Conservation (phyloP, 2,113 vertebrate genomes). For the Corythornis vintsioides region DNA sequence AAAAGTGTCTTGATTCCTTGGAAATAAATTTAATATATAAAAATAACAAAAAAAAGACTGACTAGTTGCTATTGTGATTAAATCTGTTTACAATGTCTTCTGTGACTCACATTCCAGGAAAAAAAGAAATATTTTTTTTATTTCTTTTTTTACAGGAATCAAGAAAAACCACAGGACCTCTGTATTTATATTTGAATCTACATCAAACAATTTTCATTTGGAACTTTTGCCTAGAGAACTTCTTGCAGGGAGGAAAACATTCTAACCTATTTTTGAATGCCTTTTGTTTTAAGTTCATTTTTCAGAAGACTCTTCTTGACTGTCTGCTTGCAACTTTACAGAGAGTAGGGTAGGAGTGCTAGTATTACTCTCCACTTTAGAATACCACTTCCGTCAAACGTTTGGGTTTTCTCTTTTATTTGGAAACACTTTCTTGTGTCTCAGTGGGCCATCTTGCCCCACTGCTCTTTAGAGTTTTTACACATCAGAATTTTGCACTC, state of each 20-base stretch:
- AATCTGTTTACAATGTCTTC: conserved; percentile 68
- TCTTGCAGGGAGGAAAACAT: conserved; percentile 46
- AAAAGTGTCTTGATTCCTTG: background rate
- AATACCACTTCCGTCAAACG: background rate
- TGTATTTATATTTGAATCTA: conserved; percentile 74
- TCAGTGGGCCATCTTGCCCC: background rate
- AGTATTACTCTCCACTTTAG: background rate
- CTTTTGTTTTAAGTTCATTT: conserved; percentile 52
- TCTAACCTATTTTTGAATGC: conserved; percentile 48
- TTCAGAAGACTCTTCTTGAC: conserved; percentile 37
- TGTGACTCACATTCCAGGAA: conserved; percentile 73
- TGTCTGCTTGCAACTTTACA: background rate
- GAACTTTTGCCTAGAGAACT: conserved; percentile 54
- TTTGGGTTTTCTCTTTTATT: background rate
- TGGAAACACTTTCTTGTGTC: background rate
- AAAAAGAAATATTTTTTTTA: conserved; percentile 36
- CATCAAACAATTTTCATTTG: conserved; percentile 70
- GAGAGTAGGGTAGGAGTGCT: background rate
- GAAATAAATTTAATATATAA: conserved; percentile 19
- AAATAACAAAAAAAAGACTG: background rate
- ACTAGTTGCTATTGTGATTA: conserved; percentile 61
- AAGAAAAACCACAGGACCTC: conserved; percentile 67
- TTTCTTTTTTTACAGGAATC: conserved; percentile 68
- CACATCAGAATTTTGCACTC: background rate
- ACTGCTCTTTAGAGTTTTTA: background rate